These are phyloP conservation scores for Chiroxiphia lanceolata DNA, from an alignment of 2,797 vertebrate genomes.

Conservation along the genomic window DNA sequence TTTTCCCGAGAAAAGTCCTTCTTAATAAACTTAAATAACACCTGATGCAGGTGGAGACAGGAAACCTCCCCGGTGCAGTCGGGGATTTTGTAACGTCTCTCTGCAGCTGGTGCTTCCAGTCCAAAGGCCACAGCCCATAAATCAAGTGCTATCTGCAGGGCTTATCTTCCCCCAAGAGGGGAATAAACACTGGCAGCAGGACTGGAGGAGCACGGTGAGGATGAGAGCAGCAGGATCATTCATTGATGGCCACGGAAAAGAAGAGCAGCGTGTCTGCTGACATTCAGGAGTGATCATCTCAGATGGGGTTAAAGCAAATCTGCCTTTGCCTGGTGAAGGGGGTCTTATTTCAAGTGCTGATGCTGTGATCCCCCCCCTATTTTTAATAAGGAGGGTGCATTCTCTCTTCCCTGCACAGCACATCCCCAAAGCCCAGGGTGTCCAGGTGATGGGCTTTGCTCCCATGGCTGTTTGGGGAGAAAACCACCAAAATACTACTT, in stretches of 20 bases:
- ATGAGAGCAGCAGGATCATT: neutral
- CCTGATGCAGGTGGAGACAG: neutral
- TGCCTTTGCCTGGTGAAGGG: neutral
- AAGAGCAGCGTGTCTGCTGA: fast-evolving
- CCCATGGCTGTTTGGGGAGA: neutral
- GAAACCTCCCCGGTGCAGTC: neutral
- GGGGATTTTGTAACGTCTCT: neutral
- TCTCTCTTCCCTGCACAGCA: neutral
- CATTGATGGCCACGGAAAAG: fast-evolving
- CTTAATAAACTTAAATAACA: neutral
- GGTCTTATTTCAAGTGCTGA: neutral
- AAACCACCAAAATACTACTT: neutral
- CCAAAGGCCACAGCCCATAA: neutral
- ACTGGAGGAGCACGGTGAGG: neutral
- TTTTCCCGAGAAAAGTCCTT: neutral
- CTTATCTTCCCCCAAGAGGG: neutral
- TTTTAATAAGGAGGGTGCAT: neutral
- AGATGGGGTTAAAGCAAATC: neutral
- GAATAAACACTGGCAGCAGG: neutral
- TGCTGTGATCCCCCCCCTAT: neutral
- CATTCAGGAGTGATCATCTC: neutral
- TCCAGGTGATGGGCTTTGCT: neutral
- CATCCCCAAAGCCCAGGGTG: neutral
- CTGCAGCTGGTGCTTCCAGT: neutral
- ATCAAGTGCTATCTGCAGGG: neutral